phyloP scores from a whole-genome alignment of 2,888 invertebrate genomes.

The Ormia ochracea region DNA sequence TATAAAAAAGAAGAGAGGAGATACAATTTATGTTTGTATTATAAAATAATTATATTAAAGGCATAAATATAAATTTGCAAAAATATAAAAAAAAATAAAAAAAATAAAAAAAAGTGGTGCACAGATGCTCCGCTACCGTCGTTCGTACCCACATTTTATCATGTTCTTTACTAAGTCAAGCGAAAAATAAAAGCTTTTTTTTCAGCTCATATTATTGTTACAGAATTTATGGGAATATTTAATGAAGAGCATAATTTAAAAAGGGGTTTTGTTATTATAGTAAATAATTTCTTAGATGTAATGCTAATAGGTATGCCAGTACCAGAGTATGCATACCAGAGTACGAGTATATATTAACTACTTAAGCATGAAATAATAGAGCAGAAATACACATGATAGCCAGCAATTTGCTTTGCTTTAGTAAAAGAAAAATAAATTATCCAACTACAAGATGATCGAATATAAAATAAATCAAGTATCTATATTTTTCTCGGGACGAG shows the following conservation, averaged over 20 bases:
- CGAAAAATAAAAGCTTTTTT: slow-evolving; percentile 50
- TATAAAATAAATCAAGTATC: no score
- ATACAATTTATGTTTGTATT: slow-evolving; percentile 42
- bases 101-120: no score
- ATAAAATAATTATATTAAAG: slow-evolving; percentile 48
- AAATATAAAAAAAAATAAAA: no score
- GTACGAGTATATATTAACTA: no score
- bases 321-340: no score
- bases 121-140: slow-evolving; percentile 7
- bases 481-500: no score
- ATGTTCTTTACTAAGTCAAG: slow-evolving; percentile 55
- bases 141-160: no score
- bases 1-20: no score
- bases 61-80: slow-evolving; percentile 36
- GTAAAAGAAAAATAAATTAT: neutral
- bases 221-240: slow-evolving; percentile 57
- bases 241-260: slow-evolving; percentile 57
- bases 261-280: slow-evolving; percentile 35
- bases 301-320: no score
- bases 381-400: neutral
- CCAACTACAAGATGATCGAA: no score
- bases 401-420: neutral
- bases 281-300: neutral
- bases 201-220: slow-evolving; percentile 2
- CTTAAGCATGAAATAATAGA: slow-evolving; percentile 43